Conservation (phyloP, 2,888 invertebrate species). For the Drosophila aldrichi region DNA sequence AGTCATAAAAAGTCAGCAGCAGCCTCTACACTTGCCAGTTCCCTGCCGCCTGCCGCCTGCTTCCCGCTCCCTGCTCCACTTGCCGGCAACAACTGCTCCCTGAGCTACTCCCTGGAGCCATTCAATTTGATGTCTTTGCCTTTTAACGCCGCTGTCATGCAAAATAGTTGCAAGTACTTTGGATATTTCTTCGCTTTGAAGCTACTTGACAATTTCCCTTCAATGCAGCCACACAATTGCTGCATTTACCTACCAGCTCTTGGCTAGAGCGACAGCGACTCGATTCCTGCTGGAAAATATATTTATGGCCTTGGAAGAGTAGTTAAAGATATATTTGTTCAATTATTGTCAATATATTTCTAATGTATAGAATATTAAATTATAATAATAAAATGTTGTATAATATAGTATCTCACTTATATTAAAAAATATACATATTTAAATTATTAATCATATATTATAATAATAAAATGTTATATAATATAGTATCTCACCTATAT, state of each 20-base stretch:
- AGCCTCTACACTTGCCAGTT: constrained; percentile 6
- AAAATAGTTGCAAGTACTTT: constrained; percentile 73
- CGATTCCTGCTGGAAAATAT: neutral
- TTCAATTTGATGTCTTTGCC: constrained; percentile 73
- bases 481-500: no score
- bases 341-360: no score
- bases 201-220: constrained; percentile 53
- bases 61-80: neutral
- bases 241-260: constrained; percentile 38
- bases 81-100: constrained; percentile 2
- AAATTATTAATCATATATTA: no score
- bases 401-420: no score
- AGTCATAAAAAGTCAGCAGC: constrained; percentile 67
- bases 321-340: neutral
- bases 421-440: no score
- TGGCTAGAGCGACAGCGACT: constrained; percentile 12
- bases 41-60: neutral
- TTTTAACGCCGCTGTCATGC: constrained; percentile 76
- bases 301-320: neutral
- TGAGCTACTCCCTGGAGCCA: constrained; percentile 47
- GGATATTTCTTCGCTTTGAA: constrained; percentile 61
- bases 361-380: no score
- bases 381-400: no score
- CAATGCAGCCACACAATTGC: constrained; percentile 53
- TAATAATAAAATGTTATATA: no score